A percentile compares a stretch with the other conserved stretches of the same genome.
Evolutionary conservation across 2,113 vertebrate genomes (phyloP).

Genomic region (Notiomystis cincta): DNA sequence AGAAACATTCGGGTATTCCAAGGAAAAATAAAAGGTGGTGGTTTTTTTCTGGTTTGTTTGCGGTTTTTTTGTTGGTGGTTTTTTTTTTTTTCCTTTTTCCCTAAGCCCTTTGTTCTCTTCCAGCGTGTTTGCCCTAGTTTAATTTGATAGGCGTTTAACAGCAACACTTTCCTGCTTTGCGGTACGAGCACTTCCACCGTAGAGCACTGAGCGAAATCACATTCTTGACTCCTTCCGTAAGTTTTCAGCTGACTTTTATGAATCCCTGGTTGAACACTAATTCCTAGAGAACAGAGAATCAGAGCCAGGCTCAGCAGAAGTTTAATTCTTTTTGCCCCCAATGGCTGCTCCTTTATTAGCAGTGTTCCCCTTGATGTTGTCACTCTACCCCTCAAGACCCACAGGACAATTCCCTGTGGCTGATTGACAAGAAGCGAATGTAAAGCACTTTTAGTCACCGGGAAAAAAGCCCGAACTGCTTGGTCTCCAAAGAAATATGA

Average conservation of each 20-base stretch:
- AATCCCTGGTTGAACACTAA: not conserved
- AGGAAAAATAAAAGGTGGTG: not conserved
- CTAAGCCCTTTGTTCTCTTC: not conserved
- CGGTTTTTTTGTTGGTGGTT: too few species aligned
- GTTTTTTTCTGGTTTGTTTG: not conserved
- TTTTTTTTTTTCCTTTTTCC: rapidly evolving
- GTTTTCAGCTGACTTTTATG: not conserved
- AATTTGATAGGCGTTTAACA: not conserved
- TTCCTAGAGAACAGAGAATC: not conserved
- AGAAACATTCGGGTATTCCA: not conserved
- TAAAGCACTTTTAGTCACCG: not conserved
- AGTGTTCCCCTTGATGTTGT: not conserved
- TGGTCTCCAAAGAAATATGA: not conserved
- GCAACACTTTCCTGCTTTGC: not conserved
- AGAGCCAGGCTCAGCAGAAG: not conserved
- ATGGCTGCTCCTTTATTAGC: not conserved
- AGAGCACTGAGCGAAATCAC: not conserved
- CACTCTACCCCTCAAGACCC: not conserved
- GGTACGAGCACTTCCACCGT: not conserved
- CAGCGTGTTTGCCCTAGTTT: not conserved
- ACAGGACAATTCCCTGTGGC: not conserved
- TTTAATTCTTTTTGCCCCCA: not conserved
- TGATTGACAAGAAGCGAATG: not conserved
- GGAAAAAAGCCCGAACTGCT: not conserved
- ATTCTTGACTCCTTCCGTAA: not conserved